phyloP scores from a whole-genome alignment of 2,888 invertebrate species.

The Cataglyphis livida region DNA sequence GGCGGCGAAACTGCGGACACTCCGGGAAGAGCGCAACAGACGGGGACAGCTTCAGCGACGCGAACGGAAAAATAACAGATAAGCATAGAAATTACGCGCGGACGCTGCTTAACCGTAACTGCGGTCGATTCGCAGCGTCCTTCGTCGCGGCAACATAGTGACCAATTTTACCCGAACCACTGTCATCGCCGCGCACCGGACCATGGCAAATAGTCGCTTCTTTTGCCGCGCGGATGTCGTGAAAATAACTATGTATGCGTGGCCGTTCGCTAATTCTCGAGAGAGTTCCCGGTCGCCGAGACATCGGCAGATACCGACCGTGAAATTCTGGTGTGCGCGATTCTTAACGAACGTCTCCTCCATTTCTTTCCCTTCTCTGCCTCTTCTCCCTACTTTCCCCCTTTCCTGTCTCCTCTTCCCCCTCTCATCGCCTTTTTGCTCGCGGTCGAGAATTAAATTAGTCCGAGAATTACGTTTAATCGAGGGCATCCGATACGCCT shows the following conservation, averaged over 20 bases:
- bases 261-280: constrained; percentile 53
- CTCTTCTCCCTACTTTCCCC: background rate
- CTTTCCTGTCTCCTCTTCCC: constrained; percentile 12
- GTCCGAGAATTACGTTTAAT: constrained; percentile 45
- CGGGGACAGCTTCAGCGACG: constrained; percentile 50
- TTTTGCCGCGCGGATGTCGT: constrained; percentile 76
- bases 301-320: constrained; percentile 70
- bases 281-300: constrained; percentile 48
- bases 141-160: constrained; percentile 72
- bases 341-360: constrained; percentile 66
- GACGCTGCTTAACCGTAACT: constrained; percentile 72
- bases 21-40: constrained; percentile 42
- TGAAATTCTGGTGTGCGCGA: constrained; percentile 70
- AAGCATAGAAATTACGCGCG: constrained; percentile 65
- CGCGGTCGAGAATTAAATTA: constrained; percentile 42
- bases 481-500: constrained; percentile 15
- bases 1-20: constrained; percentile 56
- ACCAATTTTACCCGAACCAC: constrained; percentile 75
- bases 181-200: constrained; percentile 71
- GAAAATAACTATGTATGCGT: constrained; percentile 75
- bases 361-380: background rate
- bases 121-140: constrained; percentile 70
- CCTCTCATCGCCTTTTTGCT: background rate
- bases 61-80: constrained; percentile 35
- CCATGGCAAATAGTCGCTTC: constrained; percentile 75